Evolutionary conservation across 2,888 invertebrate genomes (phyloP).

Genomic region (Ormyrus pomaceus): DNA sequence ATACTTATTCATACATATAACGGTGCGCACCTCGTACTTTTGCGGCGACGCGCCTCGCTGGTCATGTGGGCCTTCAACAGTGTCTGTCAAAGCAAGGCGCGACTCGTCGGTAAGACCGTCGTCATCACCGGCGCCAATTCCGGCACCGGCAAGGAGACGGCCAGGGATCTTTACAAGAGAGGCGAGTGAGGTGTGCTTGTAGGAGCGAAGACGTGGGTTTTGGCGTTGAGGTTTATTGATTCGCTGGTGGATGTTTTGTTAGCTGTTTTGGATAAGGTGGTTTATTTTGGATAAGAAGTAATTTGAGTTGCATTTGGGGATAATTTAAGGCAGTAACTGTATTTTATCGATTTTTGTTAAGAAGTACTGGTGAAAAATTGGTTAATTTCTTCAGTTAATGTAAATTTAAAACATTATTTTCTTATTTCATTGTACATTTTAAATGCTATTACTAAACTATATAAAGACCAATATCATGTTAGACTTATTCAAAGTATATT

Average conservation of each 20-base stretch:
- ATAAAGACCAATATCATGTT: too few species aligned
- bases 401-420: too few species aligned
- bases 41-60: too few species aligned
- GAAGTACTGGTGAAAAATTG: background rate
- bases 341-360: background rate
- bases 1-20: too few species aligned
- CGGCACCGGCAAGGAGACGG: slow-evolving; percentile 72
- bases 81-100: slow-evolving; percentile 74
- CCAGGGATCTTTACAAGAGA: slow-evolving; percentile 67
- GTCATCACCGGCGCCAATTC: slow-evolving; percentile 74
- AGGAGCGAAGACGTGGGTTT: slow-evolving; percentile 58
- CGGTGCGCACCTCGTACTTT: too few species aligned
- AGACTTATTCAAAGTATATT: too few species aligned
- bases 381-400: background rate
- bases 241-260: background rate
- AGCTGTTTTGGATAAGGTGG: too few species aligned
- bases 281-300: too few species aligned
- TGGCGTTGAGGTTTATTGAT: background rate
- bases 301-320: background rate
- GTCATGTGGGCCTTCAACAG: slow-evolving; percentile 66
- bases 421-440: too few species aligned
- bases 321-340: background rate
- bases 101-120: slow-evolving; percentile 68
- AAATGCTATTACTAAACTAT: too few species aligned
- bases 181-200: slow-evolving; percentile 48